Evolutionary conservation across 2,888 invertebrate species (phyloP).

Genomic region (Carabus problematicus): DNA sequence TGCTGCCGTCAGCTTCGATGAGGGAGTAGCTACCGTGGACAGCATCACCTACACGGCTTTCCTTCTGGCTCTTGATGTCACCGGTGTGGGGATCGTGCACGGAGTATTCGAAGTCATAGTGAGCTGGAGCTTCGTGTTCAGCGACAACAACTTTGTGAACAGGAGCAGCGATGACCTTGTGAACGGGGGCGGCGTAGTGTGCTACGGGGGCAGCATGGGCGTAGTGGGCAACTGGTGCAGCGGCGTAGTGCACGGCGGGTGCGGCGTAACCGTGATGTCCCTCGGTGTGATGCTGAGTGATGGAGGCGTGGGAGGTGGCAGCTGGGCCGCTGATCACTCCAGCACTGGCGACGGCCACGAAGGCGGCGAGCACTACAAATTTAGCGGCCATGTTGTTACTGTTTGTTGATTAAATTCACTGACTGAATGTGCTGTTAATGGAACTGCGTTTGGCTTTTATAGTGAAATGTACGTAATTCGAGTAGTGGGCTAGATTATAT

Average conservation of each 20-base stretch:
- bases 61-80: slow-evolving; percentile 22
- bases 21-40: slow-evolving; percentile 29
- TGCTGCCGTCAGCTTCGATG: slow-evolving; percentile 34
- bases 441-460: slow-evolving; percentile 44
- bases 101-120: slow-evolving; percentile 31
- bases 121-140: slow-evolving; percentile 16
- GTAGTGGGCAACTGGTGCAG: slow-evolving; percentile 46
- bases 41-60: slow-evolving; percentile 26
- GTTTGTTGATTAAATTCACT: slow-evolving; percentile 52
- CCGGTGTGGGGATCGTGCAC: slow-evolving; percentile 31
- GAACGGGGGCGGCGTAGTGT: slow-evolving; percentile 9
- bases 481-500: no score
- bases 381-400: slow-evolving; percentile 44
- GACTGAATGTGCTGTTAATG: slow-evolving; percentile 50
- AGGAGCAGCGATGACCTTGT: no score
- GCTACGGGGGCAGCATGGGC: slow-evolving; percentile 45
- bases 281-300: slow-evolving; percentile 52
- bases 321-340: slow-evolving; percentile 63
- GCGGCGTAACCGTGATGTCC: slow-evolving; percentile 47
- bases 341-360: slow-evolving; percentile 57
- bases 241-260: slow-evolving; percentile 52
- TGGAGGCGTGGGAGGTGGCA: slow-evolving; percentile 46
- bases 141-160: slow-evolving; percentile 4
- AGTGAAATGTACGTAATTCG: no score
- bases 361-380: slow-evolving; percentile 54